A percentile compares a stretch with the other conserved stretches of the same genome.
These are phyloP conservation scores for Cynopterus sphinx DNA, from an alignment of 2,797 vertebrate species.

Conservation along the genomic window DNA sequence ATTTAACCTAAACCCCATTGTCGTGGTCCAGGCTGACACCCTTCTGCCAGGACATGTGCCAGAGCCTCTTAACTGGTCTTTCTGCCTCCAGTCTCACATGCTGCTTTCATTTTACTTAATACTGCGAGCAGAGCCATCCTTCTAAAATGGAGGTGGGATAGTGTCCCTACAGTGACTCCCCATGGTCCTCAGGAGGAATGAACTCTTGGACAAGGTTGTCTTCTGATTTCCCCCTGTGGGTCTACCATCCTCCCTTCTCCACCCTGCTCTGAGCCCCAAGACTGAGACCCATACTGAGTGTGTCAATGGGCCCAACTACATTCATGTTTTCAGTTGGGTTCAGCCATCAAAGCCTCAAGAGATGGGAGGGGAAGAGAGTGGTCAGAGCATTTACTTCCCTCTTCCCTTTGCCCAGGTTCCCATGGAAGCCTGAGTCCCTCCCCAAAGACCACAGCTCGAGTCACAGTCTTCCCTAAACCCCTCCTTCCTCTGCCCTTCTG, in stretches of 20 bases:
- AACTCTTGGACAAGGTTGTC: not conserved
- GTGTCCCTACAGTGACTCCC: not conserved
- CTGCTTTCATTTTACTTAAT: not conserved
- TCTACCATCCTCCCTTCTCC: not conserved
- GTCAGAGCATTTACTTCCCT: not conserved
- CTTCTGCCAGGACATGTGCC: accelerated
- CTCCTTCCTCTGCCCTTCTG: not conserved
- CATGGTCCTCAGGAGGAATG: not conserved
- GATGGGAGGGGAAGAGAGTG: accelerated
- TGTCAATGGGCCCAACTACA: accelerated
- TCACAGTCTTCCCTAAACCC: accelerated
- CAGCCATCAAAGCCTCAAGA: not conserved
- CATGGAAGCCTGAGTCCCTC: not conserved
- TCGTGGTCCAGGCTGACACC: not conserved
- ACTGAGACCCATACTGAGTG: not conserved
- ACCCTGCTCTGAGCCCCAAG: not conserved
- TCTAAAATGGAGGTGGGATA: not conserved
- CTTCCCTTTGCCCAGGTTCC: not conserved
- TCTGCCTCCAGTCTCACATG: not conserved
- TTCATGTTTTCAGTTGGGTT: not conserved
- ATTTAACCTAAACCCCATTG: not conserved
- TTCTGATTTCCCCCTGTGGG: not conserved
- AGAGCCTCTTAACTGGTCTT: too few species aligned
- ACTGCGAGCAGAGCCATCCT: not conserved
- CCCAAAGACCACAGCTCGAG: not conserved